Percentiles rank a stretch among this genome's conserved stretches.
Evolutionary conservation across 2,797 vertebrate species (phyloP).

Genomic region (Ispidina lecontei): DNA sequence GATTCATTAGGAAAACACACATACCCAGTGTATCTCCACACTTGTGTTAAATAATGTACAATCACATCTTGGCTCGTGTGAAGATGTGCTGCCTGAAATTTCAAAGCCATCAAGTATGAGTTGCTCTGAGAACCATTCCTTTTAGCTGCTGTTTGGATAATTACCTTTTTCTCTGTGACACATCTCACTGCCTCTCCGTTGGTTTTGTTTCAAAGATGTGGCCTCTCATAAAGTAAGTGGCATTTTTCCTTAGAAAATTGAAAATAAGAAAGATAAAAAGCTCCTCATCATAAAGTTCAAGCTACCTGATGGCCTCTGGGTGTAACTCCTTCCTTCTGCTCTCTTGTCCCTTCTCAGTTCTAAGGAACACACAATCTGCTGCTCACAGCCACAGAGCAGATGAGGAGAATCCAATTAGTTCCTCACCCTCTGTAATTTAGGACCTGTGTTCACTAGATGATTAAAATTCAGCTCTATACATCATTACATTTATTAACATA

Average conservation of each 20-base stretch:
- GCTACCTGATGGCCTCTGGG: neutral
- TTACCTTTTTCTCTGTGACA: neutral
- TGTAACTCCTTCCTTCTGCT: neutral
- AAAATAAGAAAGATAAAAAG: neutral
- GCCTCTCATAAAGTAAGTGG: neutral
- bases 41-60: neutral
- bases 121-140: neutral
- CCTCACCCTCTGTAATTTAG: neutral
- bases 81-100: neutral
- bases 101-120: neutral
- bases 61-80: neutral
- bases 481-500: neutral
- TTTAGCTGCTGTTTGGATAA: neutral
- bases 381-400: neutral
- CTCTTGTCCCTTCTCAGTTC: neutral
- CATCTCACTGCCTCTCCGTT: neutral
- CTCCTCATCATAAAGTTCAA: neutral
- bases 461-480: conserved; percentile 1
- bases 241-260: neutral
- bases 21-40: neutral
- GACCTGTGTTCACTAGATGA: neutral
- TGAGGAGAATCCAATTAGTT: neutral
- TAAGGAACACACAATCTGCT: neutral
- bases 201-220: neutral
- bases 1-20: neutral